These are phyloP conservation scores for Tenualosa thibaudeaui DNA, from an alignment of 2,797 vertebrate species.

Conservation along the genomic window DNA sequence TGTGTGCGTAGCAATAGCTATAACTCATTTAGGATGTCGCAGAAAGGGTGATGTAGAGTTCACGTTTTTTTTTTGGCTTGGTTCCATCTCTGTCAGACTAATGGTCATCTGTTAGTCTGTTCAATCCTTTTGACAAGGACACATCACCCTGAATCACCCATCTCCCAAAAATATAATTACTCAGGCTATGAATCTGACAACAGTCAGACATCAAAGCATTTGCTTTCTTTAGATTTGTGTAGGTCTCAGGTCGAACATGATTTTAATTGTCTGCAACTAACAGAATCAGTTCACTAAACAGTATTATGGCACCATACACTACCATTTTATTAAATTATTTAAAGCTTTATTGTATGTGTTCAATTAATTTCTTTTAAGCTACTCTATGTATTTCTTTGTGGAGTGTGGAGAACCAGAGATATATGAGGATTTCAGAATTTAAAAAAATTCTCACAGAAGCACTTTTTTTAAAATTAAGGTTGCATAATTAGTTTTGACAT, in stretches of 20 bases:
- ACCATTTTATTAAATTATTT: too few relatives aligned
- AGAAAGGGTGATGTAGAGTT: neutral
- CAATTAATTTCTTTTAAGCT: too few relatives aligned
- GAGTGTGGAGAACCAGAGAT: too few relatives aligned
- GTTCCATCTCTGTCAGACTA: slow-evolving; percentile 46
- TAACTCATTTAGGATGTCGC: neutral
- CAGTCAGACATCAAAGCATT: slow-evolving; percentile 33
- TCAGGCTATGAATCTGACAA: slow-evolving; percentile 30
- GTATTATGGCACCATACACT: neutral
- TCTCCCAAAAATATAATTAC: slow-evolving; percentile 39
- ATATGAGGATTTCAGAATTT: too few relatives aligned
- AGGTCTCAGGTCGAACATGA: slow-evolving; percentile 23
- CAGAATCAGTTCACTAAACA: neutral
- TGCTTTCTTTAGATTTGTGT: slow-evolving; percentile 41
- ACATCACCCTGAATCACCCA: slow-evolving; percentile 31
- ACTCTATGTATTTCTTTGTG: too few relatives aligned
- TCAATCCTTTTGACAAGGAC: slow-evolving; percentile 44
- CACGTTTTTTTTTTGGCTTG: slow-evolving; percentile 26
- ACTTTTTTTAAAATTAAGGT: neutral
- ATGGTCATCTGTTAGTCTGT: slow-evolving; percentile 46
- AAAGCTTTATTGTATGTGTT: neutral
- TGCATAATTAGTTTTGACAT: neutral
- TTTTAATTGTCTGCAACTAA: slow-evolving; percentile 29
- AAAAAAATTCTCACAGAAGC: too few relatives aligned
- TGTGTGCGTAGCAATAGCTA: neutral